Base-by-base conservation (phyloP, 1,140 invertebrate species). In the Anoplophora glabripennis region DNA sequence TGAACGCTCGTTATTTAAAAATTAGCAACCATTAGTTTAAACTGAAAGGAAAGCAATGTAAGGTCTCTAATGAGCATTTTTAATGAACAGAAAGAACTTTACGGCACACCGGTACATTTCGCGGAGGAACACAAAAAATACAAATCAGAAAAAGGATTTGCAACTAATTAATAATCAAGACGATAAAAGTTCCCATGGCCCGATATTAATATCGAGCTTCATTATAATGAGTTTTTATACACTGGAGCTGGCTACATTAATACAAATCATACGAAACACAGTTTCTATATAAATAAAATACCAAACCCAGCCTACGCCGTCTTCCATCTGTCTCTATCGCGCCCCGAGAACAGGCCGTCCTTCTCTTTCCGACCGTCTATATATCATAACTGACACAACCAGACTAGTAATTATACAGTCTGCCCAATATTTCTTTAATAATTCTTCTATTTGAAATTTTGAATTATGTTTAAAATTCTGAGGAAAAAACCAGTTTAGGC, bases 361-460 rank as follows among this genome's bases (percentile, higher is more conserved):
- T 17, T 54, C 52, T 38, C 52, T 54, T 36, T 54, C 35, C 18
- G 38, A 15, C 52, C 52, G 40, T 38, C 40, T 41, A 54, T 54
- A 54, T 44, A 54, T 54, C 52, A 54, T 54, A 54, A 44, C 52
- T 54, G 52, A 54, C 52, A 54, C 52, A 54, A 54, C 36, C 52
- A 54, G 52, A 54, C 52, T 54, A 54, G 52, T 54, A 54, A 54
- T 54, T 54, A 54, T 54, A 54, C 52, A 54, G 52, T 54, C 52
- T 54, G 52, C 52, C 52, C 52, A 54, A 54, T 54, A 54, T 54
- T 54, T 54, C 52, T 54, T 54, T 45, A 54, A 54, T 54, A 54
- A 54, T 54, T 54, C 52, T 54, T 54, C 38, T 54, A 54, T 54
- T 54, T 54, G 52, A 44, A 54, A 54, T 54, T 54, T 54, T 54